These are phyloP conservation scores for Drosophila prolongata DNA, from an alignment of 2,888 invertebrate genomes.

Conservation along the genomic window DNA sequence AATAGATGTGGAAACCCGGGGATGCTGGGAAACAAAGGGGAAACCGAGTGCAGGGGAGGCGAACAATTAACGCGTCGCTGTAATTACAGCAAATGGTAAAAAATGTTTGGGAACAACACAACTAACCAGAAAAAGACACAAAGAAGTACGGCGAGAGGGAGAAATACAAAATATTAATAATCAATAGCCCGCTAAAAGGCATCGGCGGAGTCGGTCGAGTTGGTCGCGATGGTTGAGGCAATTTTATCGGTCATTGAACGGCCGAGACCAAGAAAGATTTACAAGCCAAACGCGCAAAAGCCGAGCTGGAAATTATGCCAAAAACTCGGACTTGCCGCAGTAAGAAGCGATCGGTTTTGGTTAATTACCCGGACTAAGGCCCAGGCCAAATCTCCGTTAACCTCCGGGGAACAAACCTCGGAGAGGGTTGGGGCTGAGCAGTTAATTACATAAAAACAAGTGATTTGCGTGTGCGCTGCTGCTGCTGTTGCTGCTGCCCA, in stretches of 20 bases:
- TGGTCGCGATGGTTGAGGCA: conserved; percentile 52
- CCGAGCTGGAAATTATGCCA: conserved; percentile 39
- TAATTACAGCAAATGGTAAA: conserved; percentile 70
- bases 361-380: conserved; percentile 67
- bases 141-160: conserved; percentile 5
- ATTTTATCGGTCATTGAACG: conserved; percentile 79
- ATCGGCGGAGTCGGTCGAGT: conserved; percentile 38
- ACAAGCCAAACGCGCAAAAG: conserved; percentile 26
- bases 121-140: conserved; percentile 30
- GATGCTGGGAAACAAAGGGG: conserved; percentile 29
- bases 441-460: conserved; percentile 74
- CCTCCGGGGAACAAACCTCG: conserved; percentile 30
- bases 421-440: conserved; percentile 20
- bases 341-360: conserved; percentile 74
- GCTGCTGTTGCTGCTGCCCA: conserved; percentile 31
- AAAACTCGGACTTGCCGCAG: conserved; percentile 40
- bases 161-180: conserved; percentile 69
- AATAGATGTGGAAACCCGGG: conserved; percentile 44
- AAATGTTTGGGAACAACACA: conserved; percentile 41
- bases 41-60: conserved; percentile 59
- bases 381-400: conserved; percentile 63
- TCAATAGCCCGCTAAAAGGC: conserved; percentile 79
- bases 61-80: conserved; percentile 78
- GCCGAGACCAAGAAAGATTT: conserved; percentile 38
- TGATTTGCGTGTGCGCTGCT: conserved; percentile 70